Base-by-base conservation (phyloP, 30 jellyfish, hydroid and myxozoan genomes). In the Haliclystus octoradiatus region DNA sequence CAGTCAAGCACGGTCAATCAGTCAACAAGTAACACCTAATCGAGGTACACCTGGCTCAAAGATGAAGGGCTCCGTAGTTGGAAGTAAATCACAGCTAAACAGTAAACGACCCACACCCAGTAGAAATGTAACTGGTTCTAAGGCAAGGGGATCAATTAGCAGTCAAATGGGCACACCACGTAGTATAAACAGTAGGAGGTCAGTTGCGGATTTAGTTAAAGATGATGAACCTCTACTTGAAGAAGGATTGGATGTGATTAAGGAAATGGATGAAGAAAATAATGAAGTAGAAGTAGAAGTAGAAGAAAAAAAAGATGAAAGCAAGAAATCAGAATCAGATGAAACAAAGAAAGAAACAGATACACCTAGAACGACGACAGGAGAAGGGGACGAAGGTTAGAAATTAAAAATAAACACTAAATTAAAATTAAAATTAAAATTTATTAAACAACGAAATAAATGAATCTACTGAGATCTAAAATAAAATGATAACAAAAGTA, bases 121-220 rank as follows among this genome's bases (percentile, higher is more conserved):
- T 19, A 9, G 57, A 9, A n/a, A n/a, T n/a, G n/a, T n/a, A n/a
- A n/a, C n/a, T n/a, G n/a, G n/a, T n/a, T n/a, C n/a, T n/a, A n/a
- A n/a, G n/a, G n/a, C n/a, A n/a, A n/a, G n/a, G 13, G 26, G 69
- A 9, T 26, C 26, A 9, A 57, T 57, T 13, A 57, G 27, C 13
- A 57, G 69, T 57, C 69, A 31, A 14, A 14, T 26, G n/a, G 69
- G 69, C 12, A 57, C 69, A 13, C 69, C 69, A 14, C 69, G n/a
- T 57, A 31, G 26, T 5, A 24, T 7, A 24, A 57, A 31, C 69
- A 47, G 60, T 13, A n/a, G 60, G 60, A 9, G 15, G n/a, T n/a
- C n/a, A n/a, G n/a, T n/a, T n/a, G 12, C 26, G 26, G 23, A 57
- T 57, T 12, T 5, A 57, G 31, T 23, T 12, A 12, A 5, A 57